These are phyloP conservation scores for Drosophila greeni DNA, from an alignment of 2,888 invertebrate genomes.

Conservation along the genomic window DNA sequence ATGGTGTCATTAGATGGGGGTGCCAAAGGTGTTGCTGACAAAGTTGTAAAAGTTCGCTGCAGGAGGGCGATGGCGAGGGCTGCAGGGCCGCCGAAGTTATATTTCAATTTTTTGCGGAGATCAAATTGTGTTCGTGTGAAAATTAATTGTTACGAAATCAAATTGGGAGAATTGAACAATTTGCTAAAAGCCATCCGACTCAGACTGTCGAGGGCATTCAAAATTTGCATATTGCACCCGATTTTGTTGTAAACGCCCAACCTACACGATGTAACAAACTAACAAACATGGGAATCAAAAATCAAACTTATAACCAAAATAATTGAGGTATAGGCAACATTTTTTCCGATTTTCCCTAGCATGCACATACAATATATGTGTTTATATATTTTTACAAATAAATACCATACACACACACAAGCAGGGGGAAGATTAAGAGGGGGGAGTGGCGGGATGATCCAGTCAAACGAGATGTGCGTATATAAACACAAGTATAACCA, in stretches of 20 bases:
- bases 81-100: background rate
- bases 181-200: conserved; percentile 15
- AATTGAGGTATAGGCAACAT: conserved; percentile 39
- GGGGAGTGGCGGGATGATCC: conserved; percentile 32
- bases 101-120: conserved; percentile 29
- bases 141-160: conserved; percentile 17
- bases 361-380: conserved; percentile 7
- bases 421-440: conserved; percentile 18
- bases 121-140: conserved; percentile 1
- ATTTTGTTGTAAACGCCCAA: conserved; percentile 62
- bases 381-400: conserved; percentile 42
- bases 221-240: conserved; percentile 39
- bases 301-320: conserved; percentile 42
- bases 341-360: conserved; percentile 40
- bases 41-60: conserved; percentile 11
- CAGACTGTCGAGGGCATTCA: background rate
- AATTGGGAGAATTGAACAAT: conserved; percentile 7
- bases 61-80: background rate
- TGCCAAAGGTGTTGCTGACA: conserved; percentile 11
- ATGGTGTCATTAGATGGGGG: conserved; percentile 28
- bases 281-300: conserved; percentile 43
- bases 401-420: conserved; percentile 29
- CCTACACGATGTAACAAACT: conserved; percentile 56
- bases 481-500: conserved; percentile 76
- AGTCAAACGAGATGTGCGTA: conserved; percentile 59